Evolutionary conservation across 92 coral and sea anemone species (phyloP).

Genomic region (Paramuricea clavata): DNA sequence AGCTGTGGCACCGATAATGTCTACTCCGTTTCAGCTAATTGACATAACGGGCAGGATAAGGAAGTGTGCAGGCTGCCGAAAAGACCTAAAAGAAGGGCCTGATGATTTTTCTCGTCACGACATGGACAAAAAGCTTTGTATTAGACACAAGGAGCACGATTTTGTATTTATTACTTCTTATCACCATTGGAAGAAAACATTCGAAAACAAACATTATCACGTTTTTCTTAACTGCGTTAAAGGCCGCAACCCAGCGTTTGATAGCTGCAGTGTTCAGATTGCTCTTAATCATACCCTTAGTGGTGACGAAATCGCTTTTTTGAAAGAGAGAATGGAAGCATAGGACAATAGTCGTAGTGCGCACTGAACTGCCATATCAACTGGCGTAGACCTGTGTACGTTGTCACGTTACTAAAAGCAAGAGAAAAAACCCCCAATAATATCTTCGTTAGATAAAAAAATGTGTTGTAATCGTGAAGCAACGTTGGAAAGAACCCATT

Average conservation of each 20-base stretch:
- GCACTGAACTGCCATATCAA: too few species aligned
- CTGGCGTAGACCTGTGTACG: too few species aligned
- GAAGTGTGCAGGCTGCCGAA: slow-evolving; percentile 74
- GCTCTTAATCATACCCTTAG: slow-evolving; percentile 22
- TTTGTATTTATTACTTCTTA: slow-evolving; percentile 51
- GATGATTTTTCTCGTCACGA: slow-evolving; percentile 45
- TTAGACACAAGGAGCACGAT: slow-evolving; percentile 74
- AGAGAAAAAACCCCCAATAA: too few species aligned
- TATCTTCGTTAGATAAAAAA: too few species aligned
- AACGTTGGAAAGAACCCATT: too few species aligned
- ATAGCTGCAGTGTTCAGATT: slow-evolving; percentile 26
- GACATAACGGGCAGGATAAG: slow-evolving; percentile 58
- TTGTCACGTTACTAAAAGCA: too few species aligned
- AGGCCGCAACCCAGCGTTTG: slow-evolving; percentile 60
- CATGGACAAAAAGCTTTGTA: slow-evolving; percentile 44
- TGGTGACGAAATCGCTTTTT: too few species aligned
- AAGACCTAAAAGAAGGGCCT: slow-evolving; percentile 57
- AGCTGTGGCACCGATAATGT: slow-evolving; percentile 57
- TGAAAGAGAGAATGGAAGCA: too few species aligned
- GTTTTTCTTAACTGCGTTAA: slow-evolving; percentile 49
- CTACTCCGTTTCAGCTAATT: slow-evolving; percentile 67
- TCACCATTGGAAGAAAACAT: slow-evolving; percentile 67
- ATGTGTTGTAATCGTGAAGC: too few species aligned
- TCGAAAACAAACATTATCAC: slow-evolving; percentile 74
- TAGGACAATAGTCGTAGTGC: too few species aligned